A percentile compares a stretch with the other conserved stretches of the same genome.
Evolutionary conservation across 64 coral and sea anemone genomes (phyloP).

Genomic region (Cladopsammia gracilis): DNA sequence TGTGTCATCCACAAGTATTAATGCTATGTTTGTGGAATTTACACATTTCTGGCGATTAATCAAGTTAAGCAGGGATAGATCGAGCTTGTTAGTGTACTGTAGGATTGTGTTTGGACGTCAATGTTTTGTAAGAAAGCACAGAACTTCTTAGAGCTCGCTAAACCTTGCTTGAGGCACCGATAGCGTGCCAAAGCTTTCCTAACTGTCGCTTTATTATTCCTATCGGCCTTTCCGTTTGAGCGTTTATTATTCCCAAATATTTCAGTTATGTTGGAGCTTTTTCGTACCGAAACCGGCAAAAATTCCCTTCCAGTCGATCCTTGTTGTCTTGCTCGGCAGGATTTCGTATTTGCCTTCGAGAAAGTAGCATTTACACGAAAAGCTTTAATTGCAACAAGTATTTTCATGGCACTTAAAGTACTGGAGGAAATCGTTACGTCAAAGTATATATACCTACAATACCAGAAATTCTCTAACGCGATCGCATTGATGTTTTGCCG

Average conservation of each 20-base stretch:
- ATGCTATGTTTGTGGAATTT: slow-evolving; percentile 98
- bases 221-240: slow-evolving; percentile 20
- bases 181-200: neutral
- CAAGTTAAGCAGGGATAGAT: slow-evolving; percentile 69
- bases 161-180: neutral
- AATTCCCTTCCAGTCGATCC: neutral
- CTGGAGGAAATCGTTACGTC: slow-evolving; percentile 33
- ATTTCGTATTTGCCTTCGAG: neutral
- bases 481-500: slow-evolving; percentile 1
- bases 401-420: neutral
- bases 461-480: slow-evolving; percentile 33
- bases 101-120: neutral
- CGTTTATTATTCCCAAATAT: slow-evolving; percentile 41
- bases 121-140: neutral
- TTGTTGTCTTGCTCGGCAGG: neutral
- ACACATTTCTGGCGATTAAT: slow-evolving; percentile 83
- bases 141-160: neutral
- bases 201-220: slow-evolving; percentile 28
- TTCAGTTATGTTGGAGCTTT: slow-evolving; percentile 38
- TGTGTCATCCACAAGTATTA: slow-evolving; percentile 79
- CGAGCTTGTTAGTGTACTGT: slow-evolving; percentile 1
- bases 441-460: slow-evolving; percentile 20
- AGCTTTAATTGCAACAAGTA: neutral
- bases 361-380: neutral
- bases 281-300: neutral